These are phyloP conservation scores for Albula goreensis DNA, from an alignment of 2,113 vertebrate species.

Conservation along the genomic window DNA sequence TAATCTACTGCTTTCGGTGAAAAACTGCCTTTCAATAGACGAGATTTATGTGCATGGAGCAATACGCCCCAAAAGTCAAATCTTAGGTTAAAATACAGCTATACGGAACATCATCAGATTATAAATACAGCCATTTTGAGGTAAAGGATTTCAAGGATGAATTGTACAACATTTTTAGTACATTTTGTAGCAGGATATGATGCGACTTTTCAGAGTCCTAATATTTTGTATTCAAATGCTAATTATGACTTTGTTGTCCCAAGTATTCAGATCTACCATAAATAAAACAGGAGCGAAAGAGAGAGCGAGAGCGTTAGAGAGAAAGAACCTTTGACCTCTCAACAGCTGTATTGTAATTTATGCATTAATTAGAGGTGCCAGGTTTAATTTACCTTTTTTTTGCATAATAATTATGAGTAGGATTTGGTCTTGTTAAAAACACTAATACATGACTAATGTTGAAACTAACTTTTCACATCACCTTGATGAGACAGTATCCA, in stretches of 20 bases:
- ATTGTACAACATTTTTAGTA: not conserved
- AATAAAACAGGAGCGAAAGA: not conserved
- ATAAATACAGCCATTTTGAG: constrained; percentile 32
- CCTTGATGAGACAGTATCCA: constrained; percentile 43
- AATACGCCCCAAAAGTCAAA: not conserved
- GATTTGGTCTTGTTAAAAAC: constrained; percentile 36
- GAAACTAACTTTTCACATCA: constrained; percentile 26
- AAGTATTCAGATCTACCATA: not conserved
- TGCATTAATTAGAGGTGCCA: not conserved
- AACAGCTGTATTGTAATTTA: constrained; percentile 24
- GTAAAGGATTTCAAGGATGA: constrained; percentile 7
- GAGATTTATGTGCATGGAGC: not conserved
- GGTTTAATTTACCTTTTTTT: not conserved
- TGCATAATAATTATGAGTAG: not conserved
- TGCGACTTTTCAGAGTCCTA: constrained; percentile 1
- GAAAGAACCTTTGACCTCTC: constrained; percentile 7
- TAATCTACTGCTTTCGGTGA: not conserved
- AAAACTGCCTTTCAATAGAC: constrained; percentile 6
- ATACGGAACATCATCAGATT: constrained; percentile 1
- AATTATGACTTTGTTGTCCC: constrained; percentile 5
- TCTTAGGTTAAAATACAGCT: not conserved
- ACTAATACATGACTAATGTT: not conserved
- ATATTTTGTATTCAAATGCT: constrained; percentile 13
- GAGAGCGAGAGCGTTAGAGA: too few species aligned
- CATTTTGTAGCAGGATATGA: not conserved